Evolutionary conservation across 2,888 invertebrate species (phyloP).

Genomic region (Ophion ventricosus): DNA sequence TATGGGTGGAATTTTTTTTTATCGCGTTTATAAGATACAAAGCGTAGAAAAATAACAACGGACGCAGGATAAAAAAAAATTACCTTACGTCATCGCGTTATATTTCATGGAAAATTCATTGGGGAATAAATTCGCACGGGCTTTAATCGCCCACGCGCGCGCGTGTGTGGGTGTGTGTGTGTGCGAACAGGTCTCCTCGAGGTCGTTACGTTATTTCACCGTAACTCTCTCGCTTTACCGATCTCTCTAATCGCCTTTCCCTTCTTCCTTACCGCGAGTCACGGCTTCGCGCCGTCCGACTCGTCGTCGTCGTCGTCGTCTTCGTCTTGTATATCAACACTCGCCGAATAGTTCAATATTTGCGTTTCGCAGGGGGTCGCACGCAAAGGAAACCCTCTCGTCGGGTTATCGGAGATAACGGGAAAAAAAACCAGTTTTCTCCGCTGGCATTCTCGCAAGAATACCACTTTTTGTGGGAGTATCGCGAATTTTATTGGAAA

Average conservation of each 20-base stretch:
- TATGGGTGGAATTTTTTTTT: background rate
- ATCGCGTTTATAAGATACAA: background rate
- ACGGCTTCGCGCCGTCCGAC: conserved; percentile 8
- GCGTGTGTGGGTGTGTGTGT: conserved; percentile 33
- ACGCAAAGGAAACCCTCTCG: background rate
- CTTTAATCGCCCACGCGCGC: conserved; percentile 43
- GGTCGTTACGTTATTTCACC: conserved; percentile 47
- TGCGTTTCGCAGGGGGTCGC: background rate
- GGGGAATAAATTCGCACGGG: conserved; percentile 28
- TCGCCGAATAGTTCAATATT: conserved; percentile 1
- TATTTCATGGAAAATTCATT: conserved; percentile 29
- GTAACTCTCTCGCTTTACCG: conserved; percentile 51
- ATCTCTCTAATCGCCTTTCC: conserved; percentile 47
- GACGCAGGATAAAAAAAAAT: background rate
- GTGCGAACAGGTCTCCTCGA: conserved; percentile 32
- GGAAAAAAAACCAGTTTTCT: background rate
- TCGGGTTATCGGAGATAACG: background rate
- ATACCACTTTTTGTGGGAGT: background rate
- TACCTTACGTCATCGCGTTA: conserved; percentile 16
- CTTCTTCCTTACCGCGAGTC: conserved; percentile 30
- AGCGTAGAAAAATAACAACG: background rate
- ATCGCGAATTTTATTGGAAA: background rate
- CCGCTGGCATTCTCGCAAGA: background rate
- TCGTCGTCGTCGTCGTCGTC: background rate
- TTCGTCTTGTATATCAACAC: background rate